Base-by-base conservation (phyloP, 2,113 vertebrate genomes). In the Ictalurus punctatus region DNA sequence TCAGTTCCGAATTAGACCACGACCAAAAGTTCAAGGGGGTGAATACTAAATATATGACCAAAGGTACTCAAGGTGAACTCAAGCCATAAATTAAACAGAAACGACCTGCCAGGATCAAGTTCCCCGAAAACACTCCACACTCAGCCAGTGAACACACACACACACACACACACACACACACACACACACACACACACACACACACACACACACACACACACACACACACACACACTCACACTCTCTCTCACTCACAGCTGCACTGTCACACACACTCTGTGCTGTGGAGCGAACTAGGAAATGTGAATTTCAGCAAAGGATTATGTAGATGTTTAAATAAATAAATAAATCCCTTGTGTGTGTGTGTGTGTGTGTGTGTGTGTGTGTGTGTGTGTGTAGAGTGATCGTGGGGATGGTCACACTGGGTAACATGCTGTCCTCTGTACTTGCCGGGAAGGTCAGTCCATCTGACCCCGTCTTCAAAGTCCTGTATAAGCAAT, bases 351-450 rank as follows among this genome's bases (percentile, higher is more conserved):
- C 19, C 10, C 27, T 1, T 73, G 73, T 63, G 69, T 79, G 67
- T 52, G 59, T 85, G 58, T 84, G 17, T 86, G 25, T 83, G 40
- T 48, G 89, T 84, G 85, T 71, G 59, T 87, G 69, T 78, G 37
- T 71, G n/a, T 80, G 44, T 84, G 30, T 79, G 67, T 52, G 59
- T 85, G 58, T 84, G 17, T 86, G 25, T 83, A 97, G 97, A 79
- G 90, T 89, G 85, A 95, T 97, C 89, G 88, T 97, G 74, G 97
- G 97, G 34, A 96, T 97, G 96, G 96, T 97, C 90, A 97, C 97
- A 0, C 94, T 97, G 0, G 96, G 96, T 81, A 97, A 97, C 89
- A 97, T 97, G 97, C 95, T 97, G 71, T 96, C 96, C 0, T 97
- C 95, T 2, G 93, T 97, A 82, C 95, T 97, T 23, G 96, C 93